Conservation (phyloP, 1,140 invertebrate species). For the Chymomyza costata region DNA sequence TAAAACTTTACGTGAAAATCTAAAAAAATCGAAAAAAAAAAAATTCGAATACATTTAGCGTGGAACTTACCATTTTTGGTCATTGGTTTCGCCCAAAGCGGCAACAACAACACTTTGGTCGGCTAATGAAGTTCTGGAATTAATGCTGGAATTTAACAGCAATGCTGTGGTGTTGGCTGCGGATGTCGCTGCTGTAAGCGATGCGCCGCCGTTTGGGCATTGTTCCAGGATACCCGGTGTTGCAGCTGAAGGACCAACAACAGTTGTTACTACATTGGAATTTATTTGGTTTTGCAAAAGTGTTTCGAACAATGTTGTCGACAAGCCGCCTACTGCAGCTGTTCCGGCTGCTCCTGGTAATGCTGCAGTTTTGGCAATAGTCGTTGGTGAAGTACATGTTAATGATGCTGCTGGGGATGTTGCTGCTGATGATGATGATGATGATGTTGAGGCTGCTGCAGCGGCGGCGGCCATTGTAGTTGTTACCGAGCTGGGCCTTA, state of each 20-base stretch:
- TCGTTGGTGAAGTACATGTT: constrained; percentile 16
- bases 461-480: too few relatives aligned
- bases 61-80: constrained; percentile 46
- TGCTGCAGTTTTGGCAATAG: constrained; percentile 35
- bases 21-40: constrained; percentile 14
- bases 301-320: constrained; percentile 72
- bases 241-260: constrained; percentile 27
- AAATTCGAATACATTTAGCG: neutral
- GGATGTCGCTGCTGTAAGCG: constrained; percentile 22
- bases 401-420: constrained; percentile 21
- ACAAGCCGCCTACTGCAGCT: constrained; percentile 35
- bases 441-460: constrained; percentile 29
- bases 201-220: constrained; percentile 17
- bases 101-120: constrained; percentile 35
- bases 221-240: constrained; percentile 19
- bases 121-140: constrained; percentile 74
- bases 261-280: constrained; percentile 53
- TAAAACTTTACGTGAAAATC: constrained; percentile 4
- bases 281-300: constrained; percentile 73
- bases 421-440: constrained; percentile 24
- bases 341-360: neutral
- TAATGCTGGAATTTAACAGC: constrained; percentile 65
- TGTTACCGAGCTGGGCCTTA: constrained; percentile 39
- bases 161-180: constrained; percentile 29
- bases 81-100: neutral